Percentiles rank a stretch among this genome's conserved stretches.
phyloP scores from a whole-genome alignment of 2,888 invertebrate genomes.

The Patella pellucida region DNA sequence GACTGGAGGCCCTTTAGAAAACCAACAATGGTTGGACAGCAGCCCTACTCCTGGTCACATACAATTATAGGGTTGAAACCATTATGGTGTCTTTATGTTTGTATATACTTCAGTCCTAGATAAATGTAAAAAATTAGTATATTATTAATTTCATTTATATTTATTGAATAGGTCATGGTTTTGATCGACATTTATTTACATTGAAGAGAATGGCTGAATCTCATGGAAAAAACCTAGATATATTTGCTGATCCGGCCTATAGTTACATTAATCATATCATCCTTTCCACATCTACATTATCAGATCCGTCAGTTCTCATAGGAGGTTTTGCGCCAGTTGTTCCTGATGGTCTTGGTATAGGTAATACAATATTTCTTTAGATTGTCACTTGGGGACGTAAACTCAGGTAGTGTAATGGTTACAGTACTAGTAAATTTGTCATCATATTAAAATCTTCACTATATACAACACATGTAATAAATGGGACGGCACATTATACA shows the following conservation, averaged over 20 bases:
- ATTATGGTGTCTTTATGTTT: no score
- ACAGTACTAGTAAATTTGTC: no score
- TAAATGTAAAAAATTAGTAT: background rate
- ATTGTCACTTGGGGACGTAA: no score
- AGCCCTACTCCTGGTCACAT: background rate
- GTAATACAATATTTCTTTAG: slow-evolving; percentile 39
- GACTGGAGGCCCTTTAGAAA: no score
- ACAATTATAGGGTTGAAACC: background rate
- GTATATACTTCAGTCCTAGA: no score
- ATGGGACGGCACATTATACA: no score
- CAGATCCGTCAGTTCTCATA: slow-evolving; percentile 85
- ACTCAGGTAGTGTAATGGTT: no score
- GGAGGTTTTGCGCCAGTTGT: slow-evolving; percentile 97
- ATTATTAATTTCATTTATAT: background rate
- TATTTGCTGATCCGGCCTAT: slow-evolving; percentile 85
- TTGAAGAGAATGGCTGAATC: slow-evolving; percentile 77
- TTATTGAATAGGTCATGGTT: slow-evolving; percentile 84
- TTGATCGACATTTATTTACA: slow-evolving; percentile 95
- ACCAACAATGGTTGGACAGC: background rate
- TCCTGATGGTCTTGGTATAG: slow-evolving; percentile 89
- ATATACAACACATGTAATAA: no score
- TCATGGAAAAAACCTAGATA: slow-evolving; percentile 74
- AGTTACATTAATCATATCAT: slow-evolving; percentile 87
- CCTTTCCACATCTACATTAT: slow-evolving; percentile 93
- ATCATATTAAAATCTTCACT: no score